Evolutionary conservation across 2,888 invertebrate genomes (phyloP).

Genomic region (Subacronicta megacephala): DNA sequence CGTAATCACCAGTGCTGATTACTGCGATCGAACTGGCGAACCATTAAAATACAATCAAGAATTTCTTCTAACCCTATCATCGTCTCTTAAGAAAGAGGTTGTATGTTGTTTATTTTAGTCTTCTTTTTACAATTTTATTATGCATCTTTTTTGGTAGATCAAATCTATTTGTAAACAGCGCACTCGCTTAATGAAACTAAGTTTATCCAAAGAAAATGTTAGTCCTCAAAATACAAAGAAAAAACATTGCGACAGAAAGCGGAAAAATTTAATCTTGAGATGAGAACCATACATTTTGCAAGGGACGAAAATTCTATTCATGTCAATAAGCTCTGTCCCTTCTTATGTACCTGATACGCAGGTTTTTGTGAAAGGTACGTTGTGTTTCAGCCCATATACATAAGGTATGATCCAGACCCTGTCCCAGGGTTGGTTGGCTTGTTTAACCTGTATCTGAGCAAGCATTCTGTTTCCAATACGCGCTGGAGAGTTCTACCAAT

Average conservation of each 20-base stretch:
- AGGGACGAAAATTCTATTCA: constrained; percentile 64
- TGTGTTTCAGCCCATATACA: constrained; percentile 80
- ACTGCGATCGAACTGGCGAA: constrained; percentile 79
- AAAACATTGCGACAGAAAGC: constrained; percentile 57
- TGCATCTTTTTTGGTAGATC: not conserved
- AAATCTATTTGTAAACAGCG: constrained; percentile 6
- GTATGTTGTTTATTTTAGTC: not conserved
- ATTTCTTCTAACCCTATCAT: constrained; percentile 77
- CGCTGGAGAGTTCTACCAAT: constrained; percentile 82
- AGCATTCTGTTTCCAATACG: constrained; percentile 81
- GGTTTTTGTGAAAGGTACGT: constrained; percentile 47
- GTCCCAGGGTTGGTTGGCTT: constrained; percentile 80
- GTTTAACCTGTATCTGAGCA: constrained; percentile 80
- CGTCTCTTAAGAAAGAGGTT: constrained; percentile 75
- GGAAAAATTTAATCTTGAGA: constrained; percentile 61
- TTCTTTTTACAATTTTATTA: not conserved
- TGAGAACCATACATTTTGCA: constrained; percentile 60
- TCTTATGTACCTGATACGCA: constrained; percentile 48
- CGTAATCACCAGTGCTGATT: constrained; percentile 80
- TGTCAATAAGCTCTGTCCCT: constrained; percentile 61
- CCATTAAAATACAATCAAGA: constrained; percentile 82
- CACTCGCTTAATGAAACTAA: constrained; percentile 19
- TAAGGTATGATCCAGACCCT: constrained; percentile 83
- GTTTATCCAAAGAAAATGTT: constrained; percentile 40
- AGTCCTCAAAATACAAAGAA: constrained; percentile 55